Base-by-base conservation (phyloP, 2,888 invertebrate species). In the Incurvaria masculella region DNA sequence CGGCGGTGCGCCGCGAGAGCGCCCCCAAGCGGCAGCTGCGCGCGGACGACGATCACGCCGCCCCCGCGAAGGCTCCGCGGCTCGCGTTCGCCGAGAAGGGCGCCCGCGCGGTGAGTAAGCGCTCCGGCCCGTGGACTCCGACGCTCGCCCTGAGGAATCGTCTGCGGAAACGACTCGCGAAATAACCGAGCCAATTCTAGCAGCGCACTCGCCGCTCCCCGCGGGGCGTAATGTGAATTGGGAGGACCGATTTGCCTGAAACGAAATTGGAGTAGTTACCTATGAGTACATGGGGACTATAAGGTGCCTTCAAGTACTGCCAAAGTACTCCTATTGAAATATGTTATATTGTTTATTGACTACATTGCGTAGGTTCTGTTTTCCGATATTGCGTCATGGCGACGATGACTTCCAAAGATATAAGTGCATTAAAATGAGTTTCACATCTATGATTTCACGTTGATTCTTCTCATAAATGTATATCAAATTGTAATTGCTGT, bases 101-200 rank as follows among this genome's bases (percentile, higher is more conserved):
- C 46, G 60, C 61, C 47, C 65, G 64, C 1, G 60, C 64, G 27
- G 60, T 65, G 2, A 61, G 61, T 52, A 65, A 65, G 62, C 69
- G 69, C 49, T 61, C 65, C 42, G 68, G 68, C 38, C 71, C 71
- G 41, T 74, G 75, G 71, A 68, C 71, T 58, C 72, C 69, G 45
- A 68, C 73, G 58, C 61, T 72, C 52, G 69, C 74, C 59, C 65
- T 72, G 47, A 71, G 73, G 53, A 67, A 69, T 57, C 73, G 76
- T 56, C 63, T 78, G 55, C 70, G 78, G 43, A 69, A 71, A 47
- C 62, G 76, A 42, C 67, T 73, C 46, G 68, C 62, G 56, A 76
- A 75, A 67, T 75, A 72, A n/a, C n/a, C n/a, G 63, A 63, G 53
- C 41, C 49, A 6, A 21, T 33, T 44, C 16, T 27, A 44, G 47